These are phyloP conservation scores for Spheniscus humboldti DNA, from an alignment of 2,797 vertebrate genomes.

Conservation along the genomic window DNA sequence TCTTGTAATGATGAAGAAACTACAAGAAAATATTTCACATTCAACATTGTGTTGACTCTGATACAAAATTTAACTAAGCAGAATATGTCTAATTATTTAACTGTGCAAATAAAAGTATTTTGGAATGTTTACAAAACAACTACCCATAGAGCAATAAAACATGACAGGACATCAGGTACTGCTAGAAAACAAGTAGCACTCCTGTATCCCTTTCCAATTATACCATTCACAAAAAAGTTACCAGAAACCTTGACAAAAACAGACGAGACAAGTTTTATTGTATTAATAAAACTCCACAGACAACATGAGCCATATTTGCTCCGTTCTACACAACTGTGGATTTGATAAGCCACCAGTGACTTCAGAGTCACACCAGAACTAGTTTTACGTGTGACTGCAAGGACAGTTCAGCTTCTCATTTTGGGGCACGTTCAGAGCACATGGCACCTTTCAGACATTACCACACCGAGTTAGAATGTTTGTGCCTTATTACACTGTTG, in stretches of 20 bases:
- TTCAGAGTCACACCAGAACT: neutral
- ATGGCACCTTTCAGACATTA: neutral
- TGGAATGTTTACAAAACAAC: neutral
- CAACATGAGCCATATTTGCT: neutral
- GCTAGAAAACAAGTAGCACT: neutral
- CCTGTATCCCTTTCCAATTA: neutral
- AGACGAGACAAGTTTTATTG: neutral
- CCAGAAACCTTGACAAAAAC: neutral
- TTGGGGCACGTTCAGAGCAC: neutral
- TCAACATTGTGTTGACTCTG: neutral
- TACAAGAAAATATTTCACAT: neutral
- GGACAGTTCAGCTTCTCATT: neutral
- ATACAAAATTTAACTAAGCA: neutral
- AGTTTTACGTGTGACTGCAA: neutral
- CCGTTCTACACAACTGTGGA: neutral
- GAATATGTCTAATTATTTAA: neutral
- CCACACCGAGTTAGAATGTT: neutral
- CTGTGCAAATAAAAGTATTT: neutral
- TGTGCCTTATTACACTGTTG: neutral
- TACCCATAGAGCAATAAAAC: neutral
- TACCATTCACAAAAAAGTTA: neutral
- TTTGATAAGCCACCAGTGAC: neutral
- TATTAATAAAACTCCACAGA: neutral
- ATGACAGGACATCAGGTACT: too few species aligned
- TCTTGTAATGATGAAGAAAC: neutral